Percentiles rank a stretch among this genome's conserved stretches.
Conservation (phyloP, 2,888 invertebrate genomes). For the Heliconius sara region DNA sequence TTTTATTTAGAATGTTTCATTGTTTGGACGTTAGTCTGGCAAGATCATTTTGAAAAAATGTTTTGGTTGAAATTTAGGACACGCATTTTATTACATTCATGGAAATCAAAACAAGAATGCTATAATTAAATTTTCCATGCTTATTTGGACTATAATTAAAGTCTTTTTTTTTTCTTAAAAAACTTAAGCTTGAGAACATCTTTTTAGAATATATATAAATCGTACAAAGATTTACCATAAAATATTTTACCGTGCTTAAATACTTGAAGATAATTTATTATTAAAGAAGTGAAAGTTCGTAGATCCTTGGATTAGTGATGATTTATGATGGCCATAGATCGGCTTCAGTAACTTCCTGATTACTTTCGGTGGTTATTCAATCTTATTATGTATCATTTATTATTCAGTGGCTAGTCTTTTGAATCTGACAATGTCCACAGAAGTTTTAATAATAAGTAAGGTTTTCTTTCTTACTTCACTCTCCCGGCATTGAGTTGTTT, state of each 20-base stretch:
- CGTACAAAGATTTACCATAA: not conserved
- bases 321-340: slow-evolving; percentile 29
- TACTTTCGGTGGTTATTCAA: slow-evolving; percentile 16
- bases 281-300: slow-evolving; percentile 17
- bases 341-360: slow-evolving; percentile 23
- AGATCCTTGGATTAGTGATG: slow-evolving; percentile 18
- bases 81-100: not conserved
- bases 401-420: not conserved
- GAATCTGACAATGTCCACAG: not conserved
- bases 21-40: not conserved
- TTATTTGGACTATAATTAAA: too few relatives aligned
- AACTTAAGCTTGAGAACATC: not conserved
- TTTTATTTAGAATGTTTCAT: not conserved
- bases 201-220: not conserved
- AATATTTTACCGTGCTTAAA: slow-evolving; percentile 1
- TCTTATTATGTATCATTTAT: slow-evolving; percentile 9
- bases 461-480: too few relatives aligned
- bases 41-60: not conserved
- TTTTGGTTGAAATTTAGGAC: not conserved
- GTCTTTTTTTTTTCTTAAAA: not conserved
- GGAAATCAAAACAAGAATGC: too few relatives aligned
- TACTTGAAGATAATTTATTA: slow-evolving; percentile 4
- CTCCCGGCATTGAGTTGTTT: too few relatives aligned
- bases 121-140: too few relatives aligned
- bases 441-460: too few relatives aligned